Percentiles rank a stretch among this genome's conserved stretches.
Conservation (phyloP, 2,113 vertebrate genomes). For the Coracopsis vasa region DNA sequence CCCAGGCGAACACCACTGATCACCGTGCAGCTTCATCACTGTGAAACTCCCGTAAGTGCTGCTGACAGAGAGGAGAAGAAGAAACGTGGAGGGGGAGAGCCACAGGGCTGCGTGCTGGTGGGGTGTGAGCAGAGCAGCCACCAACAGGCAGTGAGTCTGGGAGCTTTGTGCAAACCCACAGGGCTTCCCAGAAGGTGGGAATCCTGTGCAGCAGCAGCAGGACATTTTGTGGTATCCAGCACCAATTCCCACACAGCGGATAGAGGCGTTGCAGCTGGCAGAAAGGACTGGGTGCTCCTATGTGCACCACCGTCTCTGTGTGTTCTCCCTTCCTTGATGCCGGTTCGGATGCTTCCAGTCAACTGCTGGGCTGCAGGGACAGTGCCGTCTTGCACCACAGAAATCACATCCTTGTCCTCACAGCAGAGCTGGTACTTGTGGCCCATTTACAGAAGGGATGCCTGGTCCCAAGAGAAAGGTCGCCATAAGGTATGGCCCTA, state of each 20-base stretch:
- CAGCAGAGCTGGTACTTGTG: neutral
- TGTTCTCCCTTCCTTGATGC: neutral
- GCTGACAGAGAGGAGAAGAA: neutral
- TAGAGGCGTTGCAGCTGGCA: neutral
- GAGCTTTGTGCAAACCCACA: neutral
- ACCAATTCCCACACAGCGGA: fast-evolving
- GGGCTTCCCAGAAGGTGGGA: neutral
- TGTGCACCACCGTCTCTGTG: neutral
- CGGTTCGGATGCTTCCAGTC: neutral
- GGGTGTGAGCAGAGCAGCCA: neutral
- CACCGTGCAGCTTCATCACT: neutral
- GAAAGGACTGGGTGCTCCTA: neutral
- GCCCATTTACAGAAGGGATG: neutral
- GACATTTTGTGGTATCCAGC: neutral
- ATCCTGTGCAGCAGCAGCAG: neutral
- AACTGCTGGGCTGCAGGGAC: neutral
- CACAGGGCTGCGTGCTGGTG: neutral
- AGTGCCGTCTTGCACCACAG: neutral
- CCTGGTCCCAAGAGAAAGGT: neutral
- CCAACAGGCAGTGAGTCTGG: fast-evolving
- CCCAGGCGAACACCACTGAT: constrained; percentile 41
- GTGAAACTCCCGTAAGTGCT: neutral
- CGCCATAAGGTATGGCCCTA: neutral
- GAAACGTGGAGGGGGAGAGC: neutral
- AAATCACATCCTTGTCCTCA: fast-evolving